These are phyloP conservation scores for Hemicrepidius hirtus DNA, from an alignment of 2,888 invertebrate species.

Conservation along the genomic window DNA sequence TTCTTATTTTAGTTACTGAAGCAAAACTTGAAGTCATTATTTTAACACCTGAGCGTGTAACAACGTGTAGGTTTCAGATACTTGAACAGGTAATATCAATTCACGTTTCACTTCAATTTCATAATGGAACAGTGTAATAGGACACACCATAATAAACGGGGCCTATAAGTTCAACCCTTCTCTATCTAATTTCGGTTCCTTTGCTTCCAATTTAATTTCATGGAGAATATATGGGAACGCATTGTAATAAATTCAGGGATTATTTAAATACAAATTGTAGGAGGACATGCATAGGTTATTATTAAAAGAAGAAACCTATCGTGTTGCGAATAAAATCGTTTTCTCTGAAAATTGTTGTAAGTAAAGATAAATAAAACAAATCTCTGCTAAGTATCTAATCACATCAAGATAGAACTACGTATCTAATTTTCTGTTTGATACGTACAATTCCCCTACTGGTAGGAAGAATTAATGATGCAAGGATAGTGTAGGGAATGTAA, in stretches of 20 bases:
- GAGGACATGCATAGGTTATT: no score
- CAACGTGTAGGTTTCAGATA: no score
- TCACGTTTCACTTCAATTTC: conserved; percentile 9
- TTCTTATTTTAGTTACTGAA: not conserved
- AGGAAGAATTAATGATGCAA: not conserved
- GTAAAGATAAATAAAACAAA: not conserved
- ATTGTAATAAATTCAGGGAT: not conserved
- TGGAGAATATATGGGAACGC: not conserved
- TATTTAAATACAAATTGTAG: not conserved
- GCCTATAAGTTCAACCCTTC: conserved; percentile 16
- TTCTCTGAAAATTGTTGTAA: no score
- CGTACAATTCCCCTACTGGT: not conserved
- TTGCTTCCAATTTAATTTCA: conserved; percentile 9
- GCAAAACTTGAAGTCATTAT: no score
- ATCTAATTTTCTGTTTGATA: not conserved
- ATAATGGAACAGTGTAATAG: conserved; percentile 1
- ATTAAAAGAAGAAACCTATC: no score
- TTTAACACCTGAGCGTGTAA: no score
- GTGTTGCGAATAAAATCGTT: no score
- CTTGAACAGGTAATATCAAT: not conserved
- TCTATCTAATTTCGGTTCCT: not conserved
- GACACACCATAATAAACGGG: conserved; percentile 11
- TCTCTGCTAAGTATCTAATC: not conserved
- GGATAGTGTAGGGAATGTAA: not conserved
- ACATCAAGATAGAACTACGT: not conserved